Evolutionary conservation across 2,888 invertebrate genomes (phyloP).

Genomic region (Apamea anceps): DNA sequence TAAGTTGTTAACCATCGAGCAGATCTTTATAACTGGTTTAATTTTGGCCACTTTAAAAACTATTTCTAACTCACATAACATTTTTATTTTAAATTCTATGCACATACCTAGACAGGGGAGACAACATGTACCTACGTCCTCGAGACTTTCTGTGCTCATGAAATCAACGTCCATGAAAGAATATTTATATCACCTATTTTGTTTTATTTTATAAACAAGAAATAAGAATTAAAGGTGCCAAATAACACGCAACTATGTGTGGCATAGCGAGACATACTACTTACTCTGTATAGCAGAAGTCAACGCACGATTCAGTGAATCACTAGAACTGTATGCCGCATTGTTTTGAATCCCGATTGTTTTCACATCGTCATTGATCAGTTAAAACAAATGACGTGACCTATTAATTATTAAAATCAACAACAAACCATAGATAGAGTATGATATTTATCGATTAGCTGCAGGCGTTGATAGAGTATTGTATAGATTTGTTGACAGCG

Average conservation of each 20-base stretch:
- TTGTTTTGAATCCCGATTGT: slow-evolving; percentile 85
- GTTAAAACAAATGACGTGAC: slow-evolving; percentile 81
- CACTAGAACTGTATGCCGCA: slow-evolving; percentile 81
- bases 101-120: slow-evolving; percentile 83
- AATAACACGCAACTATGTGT: slow-evolving; percentile 74
- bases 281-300: slow-evolving; percentile 72
- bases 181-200: slow-evolving; percentile 60
- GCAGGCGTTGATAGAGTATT: neutral
- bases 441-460: neutral
- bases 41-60: slow-evolving; percentile 3
- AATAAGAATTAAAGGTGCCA: slow-evolving; percentile 63
- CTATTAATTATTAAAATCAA: slow-evolving; percentile 62
- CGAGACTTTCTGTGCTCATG: slow-evolving; percentile 83
- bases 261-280: slow-evolving; percentile 76
- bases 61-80: slow-evolving; percentile 12
- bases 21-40: slow-evolving; percentile 7
- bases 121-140: slow-evolving; percentile 86
- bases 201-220: slow-evolving; percentile 65
- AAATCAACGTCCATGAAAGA: slow-evolving; percentile 82
- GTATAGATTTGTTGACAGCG: neutral
- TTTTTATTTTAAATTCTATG: slow-evolving; percentile 10
- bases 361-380: slow-evolving; percentile 78
- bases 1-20: neutral
- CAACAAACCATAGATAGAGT: slow-evolving; percentile 37
- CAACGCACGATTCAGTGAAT: slow-evolving; percentile 80